phyloP scores from a whole-genome alignment of 2,888 invertebrate species.

The Sphecodes monilicornis region DNA sequence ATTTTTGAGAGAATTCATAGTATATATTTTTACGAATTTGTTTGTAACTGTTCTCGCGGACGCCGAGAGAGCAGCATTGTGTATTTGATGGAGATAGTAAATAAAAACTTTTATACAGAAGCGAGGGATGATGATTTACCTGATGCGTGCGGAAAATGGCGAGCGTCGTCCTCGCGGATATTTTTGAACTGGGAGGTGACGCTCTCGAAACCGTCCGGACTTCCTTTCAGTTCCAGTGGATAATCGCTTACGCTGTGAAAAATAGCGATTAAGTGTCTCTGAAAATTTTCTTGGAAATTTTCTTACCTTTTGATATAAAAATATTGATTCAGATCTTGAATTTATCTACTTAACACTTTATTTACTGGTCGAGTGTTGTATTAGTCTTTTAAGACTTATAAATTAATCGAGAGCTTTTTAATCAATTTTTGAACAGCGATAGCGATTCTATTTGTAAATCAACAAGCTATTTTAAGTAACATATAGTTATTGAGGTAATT shows the following conservation, averaged over 20 bases:
- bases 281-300: too few species aligned
- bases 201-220: slow-evolving; percentile 88
- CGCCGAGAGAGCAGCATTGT: background rate
- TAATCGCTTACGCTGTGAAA: slow-evolving; percentile 90
- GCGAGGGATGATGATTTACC: slow-evolving; percentile 50
- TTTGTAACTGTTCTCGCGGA: background rate
- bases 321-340: too few species aligned
- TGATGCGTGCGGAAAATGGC: slow-evolving; percentile 85
- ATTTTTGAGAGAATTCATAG: background rate
- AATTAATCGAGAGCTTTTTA: too few species aligned
- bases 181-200: slow-evolving; percentile 88
- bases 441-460: too few species aligned
- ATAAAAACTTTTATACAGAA: slow-evolving; percentile 23
- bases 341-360: too few species aligned
- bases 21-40: background rate
- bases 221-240: slow-evolving; percentile 87
- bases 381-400: too few species aligned
- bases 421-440: too few species aligned
- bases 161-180: slow-evolving; percentile 86
- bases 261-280: slow-evolving; percentile 47
- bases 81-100: slow-evolving; percentile 13
- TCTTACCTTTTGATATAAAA: too few species aligned
- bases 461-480: too few species aligned
- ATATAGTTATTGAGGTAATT: too few species aligned
- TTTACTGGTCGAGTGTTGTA: too few species aligned